Evolutionary conservation across 2,113 vertebrate genomes (phyloP).

Genomic region (Anser cygnoides): DNA sequence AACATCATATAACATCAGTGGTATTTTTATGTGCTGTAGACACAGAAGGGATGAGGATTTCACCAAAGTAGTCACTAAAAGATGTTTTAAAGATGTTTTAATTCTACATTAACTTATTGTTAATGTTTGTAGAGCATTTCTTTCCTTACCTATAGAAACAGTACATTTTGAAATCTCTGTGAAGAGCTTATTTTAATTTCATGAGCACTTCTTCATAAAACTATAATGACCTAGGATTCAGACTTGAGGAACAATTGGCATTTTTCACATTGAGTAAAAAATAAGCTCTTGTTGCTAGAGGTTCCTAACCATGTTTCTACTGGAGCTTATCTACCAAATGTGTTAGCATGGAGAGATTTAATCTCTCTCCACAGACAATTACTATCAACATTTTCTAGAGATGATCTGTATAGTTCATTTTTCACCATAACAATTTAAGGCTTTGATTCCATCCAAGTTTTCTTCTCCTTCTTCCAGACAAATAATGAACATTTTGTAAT

Average conservation of each 20-base stretch:
- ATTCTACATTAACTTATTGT: neutral
- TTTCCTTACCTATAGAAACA: conserved; percentile 16
- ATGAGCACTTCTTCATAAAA: conserved; percentile 46
- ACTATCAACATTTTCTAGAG: neutral
- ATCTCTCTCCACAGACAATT: neutral
- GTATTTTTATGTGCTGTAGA: neutral
- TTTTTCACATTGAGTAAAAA: neutral
- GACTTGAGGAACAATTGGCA: neutral
- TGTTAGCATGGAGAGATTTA: neutral
- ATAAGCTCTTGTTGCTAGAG: neutral
- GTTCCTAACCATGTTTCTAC: neutral
- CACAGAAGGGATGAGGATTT: neutral
- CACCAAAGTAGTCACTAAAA: neutral
- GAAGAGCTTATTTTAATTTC: conserved; percentile 52
- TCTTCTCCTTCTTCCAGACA: conserved; percentile 4
- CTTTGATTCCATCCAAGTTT: neutral
- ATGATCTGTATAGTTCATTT: neutral
- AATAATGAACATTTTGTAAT: conserved; percentile 14
- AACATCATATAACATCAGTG: conserved; percentile 22
- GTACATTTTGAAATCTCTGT: conserved; percentile 10
- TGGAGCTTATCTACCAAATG: neutral
- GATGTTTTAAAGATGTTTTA: neutral
- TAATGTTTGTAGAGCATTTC: neutral
- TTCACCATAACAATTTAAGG: neutral
- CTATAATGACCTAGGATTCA: conserved; percentile 19